These are phyloP conservation scores for Papilio polytes DNA, from an alignment of 1,140 invertebrate genomes.

Conservation along the genomic window DNA sequence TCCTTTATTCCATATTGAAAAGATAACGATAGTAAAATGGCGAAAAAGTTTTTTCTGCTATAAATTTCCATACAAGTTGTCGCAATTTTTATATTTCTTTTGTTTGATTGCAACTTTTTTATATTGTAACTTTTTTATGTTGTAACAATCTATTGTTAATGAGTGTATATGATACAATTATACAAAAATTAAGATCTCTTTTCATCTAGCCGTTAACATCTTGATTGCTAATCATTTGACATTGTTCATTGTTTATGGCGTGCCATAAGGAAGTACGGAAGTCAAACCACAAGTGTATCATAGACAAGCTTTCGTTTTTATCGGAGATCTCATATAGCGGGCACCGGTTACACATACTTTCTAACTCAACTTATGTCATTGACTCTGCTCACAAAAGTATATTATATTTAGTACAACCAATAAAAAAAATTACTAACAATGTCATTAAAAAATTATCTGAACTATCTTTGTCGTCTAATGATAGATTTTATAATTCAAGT, in stretches of 20 bases:
- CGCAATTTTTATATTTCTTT: not conserved
- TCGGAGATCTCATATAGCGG: conserved; percentile 52
- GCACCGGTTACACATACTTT: conserved; percentile 54
- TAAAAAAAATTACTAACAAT: not conserved
- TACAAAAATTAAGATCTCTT: too few relatives aligned
- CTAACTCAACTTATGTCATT: conserved; percentile 57
- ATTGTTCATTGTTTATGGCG: not conserved
- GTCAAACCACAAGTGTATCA: conserved; percentile 8
- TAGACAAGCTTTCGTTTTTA: conserved; percentile 54
- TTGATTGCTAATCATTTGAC: not conserved
- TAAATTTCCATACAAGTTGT: not conserved
- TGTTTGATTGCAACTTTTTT: not conserved
- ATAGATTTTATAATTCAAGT: too few relatives aligned
- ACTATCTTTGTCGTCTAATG: too few relatives aligned
- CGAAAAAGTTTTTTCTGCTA: not conserved
- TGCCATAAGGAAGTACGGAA: conserved; percentile 23
- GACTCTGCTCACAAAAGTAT: conserved; percentile 51
- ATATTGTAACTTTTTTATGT: too few relatives aligned
- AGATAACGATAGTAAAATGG: not conserved
- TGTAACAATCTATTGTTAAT: not conserved
- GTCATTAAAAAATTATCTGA: too few relatives aligned
- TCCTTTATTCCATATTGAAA: conserved; percentile 1
- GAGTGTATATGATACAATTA: not conserved
- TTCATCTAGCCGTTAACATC: not conserved
- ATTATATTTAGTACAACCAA: not conserved